phyloP scores from a whole-genome alignment of 2,113 vertebrate species.

The Tricholaema leucomelas region DNA sequence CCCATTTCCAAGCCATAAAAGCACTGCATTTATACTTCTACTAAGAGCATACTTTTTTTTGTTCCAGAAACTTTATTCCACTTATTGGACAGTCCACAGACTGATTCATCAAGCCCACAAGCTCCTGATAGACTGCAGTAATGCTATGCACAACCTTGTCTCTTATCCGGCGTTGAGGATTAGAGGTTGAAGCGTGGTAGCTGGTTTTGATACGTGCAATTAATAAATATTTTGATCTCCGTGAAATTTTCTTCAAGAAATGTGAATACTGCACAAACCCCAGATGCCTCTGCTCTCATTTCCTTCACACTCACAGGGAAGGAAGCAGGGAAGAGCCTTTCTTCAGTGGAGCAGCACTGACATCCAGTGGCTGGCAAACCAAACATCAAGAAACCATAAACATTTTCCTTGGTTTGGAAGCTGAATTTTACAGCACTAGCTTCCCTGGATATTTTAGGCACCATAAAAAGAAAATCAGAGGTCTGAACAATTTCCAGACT shows the following conservation, averaged over 20 bases:
- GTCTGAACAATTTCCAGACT: not conserved
- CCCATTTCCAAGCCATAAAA: not conserved
- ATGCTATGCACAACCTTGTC: not conserved
- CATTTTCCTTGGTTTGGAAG: not conserved
- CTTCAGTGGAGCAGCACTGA: constrained; percentile 51
- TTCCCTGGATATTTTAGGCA: not conserved
- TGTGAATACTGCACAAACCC: accelerated
- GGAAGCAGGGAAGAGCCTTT: not conserved
- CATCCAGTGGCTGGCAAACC: constrained; percentile 47
- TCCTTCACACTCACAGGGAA: not conserved
- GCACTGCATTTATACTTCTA: not conserved
- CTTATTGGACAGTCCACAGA: not conserved
- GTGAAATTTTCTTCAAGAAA: not conserved
- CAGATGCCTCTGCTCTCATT: not conserved
- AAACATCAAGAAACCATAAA: not conserved
- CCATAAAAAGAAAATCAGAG: not conserved
- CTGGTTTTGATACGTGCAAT: not conserved
- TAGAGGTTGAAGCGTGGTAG: not conserved
- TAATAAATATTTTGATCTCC: not conserved
- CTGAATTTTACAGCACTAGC: not conserved
- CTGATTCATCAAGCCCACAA: not conserved
- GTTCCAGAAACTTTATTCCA: constrained; percentile 19
- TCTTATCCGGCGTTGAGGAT: not conserved
- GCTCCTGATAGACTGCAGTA: not conserved
- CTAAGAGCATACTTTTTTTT: not conserved